Evolutionary conservation across 2,797 vertebrate species (phyloP), one percentile per base, ranked within the genome.

Genomic region (Otus scops): DNA sequence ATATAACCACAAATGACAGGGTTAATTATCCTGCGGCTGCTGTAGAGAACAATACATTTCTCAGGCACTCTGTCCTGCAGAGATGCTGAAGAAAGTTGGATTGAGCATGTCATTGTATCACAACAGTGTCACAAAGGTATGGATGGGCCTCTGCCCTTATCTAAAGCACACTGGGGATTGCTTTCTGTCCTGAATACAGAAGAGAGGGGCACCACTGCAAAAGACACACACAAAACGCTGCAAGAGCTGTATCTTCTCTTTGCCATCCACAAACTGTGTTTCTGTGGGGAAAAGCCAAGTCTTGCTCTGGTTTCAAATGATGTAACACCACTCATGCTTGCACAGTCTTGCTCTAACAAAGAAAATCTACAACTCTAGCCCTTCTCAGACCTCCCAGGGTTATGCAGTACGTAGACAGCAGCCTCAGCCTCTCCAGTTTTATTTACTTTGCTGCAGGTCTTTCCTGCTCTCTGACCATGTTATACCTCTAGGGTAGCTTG

Each of bases 1-100:
- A 47, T 15, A 68, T 7, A 70, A 82, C 67, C 77, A 57, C 80
- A 50, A 94, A 77, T 83, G 97, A 89, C 96, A 98, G 92, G 71
- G 95, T 97, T 94, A 92, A 95, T 96, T 92, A 93, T 68, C 63
- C 77, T 54, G 4, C 0, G 14, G 68, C 69, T 90, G 82, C 76
- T 86, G 79, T 79, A 88, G 77, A 74, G 78, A 70, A 68, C 71
- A 61, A 19, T 20, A 20, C 34, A 71, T 92, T 87, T 91, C 74
- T 88, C 8, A 30, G 74, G 47, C 18, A 3, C 32, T 65, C 69
- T 63, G 68, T 86, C 82, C 57, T 41, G 82, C 41, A 56, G 69
- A 90, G 68, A 2, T 57, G 60, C 41, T 50, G 74, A 14, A 36
- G 70, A 16, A 88, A 85, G 83, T 32, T 77, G 88, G 70, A 57